Conservation (phyloP, 2,797 vertebrate genomes). For the Nasua narica region DNA sequence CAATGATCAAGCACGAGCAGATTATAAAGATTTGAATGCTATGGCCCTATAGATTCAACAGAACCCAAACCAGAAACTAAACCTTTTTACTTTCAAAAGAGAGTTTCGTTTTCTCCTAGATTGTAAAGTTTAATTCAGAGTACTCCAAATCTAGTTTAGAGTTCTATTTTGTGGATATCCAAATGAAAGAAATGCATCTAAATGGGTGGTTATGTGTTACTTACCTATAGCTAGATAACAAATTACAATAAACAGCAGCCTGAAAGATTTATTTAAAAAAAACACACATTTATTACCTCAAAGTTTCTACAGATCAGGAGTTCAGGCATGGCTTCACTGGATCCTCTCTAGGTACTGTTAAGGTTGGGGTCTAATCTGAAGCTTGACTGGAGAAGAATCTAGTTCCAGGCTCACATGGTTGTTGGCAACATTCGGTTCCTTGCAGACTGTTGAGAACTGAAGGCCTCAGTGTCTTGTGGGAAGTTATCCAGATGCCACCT, state of each 20-base stretch:
- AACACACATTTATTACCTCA: not conserved
- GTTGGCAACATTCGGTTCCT: not conserved
- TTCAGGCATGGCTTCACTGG: not conserved
- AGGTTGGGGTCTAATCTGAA: not conserved
- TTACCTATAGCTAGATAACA: not conserved
- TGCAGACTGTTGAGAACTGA: not conserved
- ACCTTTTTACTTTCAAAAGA: not conserved
- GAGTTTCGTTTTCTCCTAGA: not conserved
- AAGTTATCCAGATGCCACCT: not conserved
- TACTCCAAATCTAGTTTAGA: not conserved
- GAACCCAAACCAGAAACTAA: not conserved
- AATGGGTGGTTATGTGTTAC: not conserved
- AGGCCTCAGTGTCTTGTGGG: not conserved
- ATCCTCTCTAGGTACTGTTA: not conserved
- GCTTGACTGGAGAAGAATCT: not conserved
- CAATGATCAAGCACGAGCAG: not conserved
- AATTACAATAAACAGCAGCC: not conserved
- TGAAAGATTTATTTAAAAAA: not conserved
- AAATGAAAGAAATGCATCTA: constrained; percentile 35
- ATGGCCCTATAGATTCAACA: not conserved
- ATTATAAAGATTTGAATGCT: not conserved
- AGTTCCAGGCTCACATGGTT: not conserved
- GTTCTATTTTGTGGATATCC: not conserved
- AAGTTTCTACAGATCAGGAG: not conserved
- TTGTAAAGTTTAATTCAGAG: not conserved